These are phyloP conservation scores for Bos javanicus DNA, from an alignment of 2,113 vertebrate genomes.

Conservation along the genomic window DNA sequence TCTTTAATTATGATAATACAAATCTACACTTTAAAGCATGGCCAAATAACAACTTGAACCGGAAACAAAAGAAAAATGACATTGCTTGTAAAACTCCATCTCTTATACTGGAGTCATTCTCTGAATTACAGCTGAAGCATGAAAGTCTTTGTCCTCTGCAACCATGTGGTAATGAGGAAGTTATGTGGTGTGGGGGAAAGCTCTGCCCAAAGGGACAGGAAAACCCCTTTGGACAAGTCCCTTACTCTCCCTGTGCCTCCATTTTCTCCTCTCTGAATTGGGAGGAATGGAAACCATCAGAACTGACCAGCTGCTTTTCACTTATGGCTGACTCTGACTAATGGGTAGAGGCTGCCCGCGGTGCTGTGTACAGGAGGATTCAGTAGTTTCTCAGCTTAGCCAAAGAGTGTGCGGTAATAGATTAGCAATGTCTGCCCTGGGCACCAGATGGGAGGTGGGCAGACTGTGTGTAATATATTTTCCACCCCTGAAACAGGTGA, in stretches of 20 bases:
- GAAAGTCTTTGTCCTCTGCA: not conserved
- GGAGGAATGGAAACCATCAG: not conserved
- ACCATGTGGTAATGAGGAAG: not conserved
- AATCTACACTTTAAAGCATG: not conserved
- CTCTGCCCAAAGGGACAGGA: not conserved
- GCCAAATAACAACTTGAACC: slow-evolving; percentile 21
- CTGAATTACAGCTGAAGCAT: not conserved
- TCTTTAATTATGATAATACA: slow-evolving; percentile 36
- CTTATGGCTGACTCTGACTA: not conserved
- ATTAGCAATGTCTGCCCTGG: not conserved
- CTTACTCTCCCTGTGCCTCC: not conserved
- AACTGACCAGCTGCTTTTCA: not conserved
- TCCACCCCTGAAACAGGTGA: not conserved
- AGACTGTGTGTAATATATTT: not conserved
- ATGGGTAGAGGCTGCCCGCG: not conserved
- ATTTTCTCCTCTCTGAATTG: not conserved
- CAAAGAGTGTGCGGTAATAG: not conserved
- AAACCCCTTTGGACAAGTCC: not conserved
- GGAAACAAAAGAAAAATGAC: not conserved
- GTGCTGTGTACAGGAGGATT: not conserved
- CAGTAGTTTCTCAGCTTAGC: not conserved
- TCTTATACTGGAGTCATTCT: not conserved
- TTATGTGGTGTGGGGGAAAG: not conserved
- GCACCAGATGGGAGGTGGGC: not conserved
- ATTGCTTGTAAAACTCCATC: not conserved